Evolutionary conservation across 2,888 invertebrate genomes (phyloP).

Genomic region (Chesias legatella): DNA sequence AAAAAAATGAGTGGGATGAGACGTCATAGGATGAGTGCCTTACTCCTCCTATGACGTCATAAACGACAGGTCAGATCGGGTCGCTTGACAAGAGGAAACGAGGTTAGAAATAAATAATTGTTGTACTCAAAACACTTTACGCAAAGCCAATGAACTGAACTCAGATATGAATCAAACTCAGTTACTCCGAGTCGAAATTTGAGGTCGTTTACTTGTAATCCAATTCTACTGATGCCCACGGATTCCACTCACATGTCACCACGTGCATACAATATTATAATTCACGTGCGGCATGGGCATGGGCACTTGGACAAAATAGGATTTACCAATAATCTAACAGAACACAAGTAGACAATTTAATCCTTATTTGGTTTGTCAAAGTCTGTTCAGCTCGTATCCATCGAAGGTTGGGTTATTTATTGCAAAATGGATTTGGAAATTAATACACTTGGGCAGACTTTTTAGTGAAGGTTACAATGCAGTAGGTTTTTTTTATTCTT

Average conservation of each 20-base stretch:
- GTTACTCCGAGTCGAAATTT: slow-evolving; percentile 8
- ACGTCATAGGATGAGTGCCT: too few relatives aligned
- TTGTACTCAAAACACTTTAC: too few relatives aligned
- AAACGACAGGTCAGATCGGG: too few relatives aligned
- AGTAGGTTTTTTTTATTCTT: too few relatives aligned
- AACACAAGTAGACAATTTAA: not conserved
- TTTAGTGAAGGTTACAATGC: too few relatives aligned
- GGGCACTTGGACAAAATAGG: slow-evolving; percentile 6
- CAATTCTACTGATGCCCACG: slow-evolving; percentile 13
- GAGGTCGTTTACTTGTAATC: slow-evolving; percentile 14
- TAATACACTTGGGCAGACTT: too few relatives aligned
- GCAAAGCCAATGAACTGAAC: slow-evolving; percentile 8
- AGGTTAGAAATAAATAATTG: too few relatives aligned
- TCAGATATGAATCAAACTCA: too few relatives aligned
- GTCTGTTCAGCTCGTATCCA: slow-evolving; percentile 3
- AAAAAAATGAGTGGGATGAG: too few relatives aligned
- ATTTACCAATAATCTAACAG: slow-evolving; percentile 11
- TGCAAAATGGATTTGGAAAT: slow-evolving; percentile 4
- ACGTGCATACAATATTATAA: slow-evolving; percentile 1
- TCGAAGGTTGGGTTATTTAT: not conserved
- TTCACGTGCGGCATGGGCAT: slow-evolving; percentile 15
- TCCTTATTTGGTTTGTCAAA: slow-evolving; percentile 5
- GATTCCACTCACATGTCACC: slow-evolving; percentile 19
- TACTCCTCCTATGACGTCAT: too few relatives aligned
- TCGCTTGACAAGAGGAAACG: too few relatives aligned